These are phyloP conservation scores for Cydia fagiglandana DNA, from an alignment of 1,140 invertebrate species.

Conservation along the genomic window DNA sequence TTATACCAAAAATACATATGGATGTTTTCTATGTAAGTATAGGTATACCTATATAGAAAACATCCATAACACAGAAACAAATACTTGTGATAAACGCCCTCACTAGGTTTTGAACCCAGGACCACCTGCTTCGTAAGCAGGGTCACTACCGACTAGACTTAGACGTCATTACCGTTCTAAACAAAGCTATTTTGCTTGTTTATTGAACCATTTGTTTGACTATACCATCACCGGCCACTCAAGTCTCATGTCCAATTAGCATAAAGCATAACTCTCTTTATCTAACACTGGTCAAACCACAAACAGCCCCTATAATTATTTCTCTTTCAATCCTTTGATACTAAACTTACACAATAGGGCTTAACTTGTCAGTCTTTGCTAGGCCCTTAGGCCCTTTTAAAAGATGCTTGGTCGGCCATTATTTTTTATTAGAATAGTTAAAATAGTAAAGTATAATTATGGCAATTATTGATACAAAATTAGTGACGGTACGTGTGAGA, in stretches of 20 bases:
- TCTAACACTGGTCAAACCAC: conserved; percentile 5
- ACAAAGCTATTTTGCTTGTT: no score
- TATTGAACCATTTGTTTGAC: not conserved
- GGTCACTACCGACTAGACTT: no score
- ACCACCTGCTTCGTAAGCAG: no score
- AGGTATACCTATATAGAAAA: no score
- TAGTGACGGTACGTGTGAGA: not conserved
- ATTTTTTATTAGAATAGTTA: not conserved
- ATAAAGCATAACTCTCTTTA: conserved; percentile 5
- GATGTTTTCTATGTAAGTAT: no score
- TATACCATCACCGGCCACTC: not conserved
- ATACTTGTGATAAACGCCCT: no score
- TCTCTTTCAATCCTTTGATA: not conserved
- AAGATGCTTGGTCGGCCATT: not conserved
- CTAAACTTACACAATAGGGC: not conserved
- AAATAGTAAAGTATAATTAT: conserved; percentile 5
- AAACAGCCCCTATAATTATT: not conserved
- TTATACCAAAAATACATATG: no score
- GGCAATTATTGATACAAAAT: conserved; percentile 11
- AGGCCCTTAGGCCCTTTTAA: not conserved
- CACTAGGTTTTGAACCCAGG: no score
- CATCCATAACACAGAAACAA: no score
- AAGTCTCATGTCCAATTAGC: not conserved
- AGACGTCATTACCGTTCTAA: no score
- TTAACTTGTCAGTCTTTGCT: not conserved